A percentile compares a stretch with the other conserved stretches of the same genome.
Evolutionary conservation across 2,113 vertebrate genomes (phyloP).

Genomic region (Chaetura pelagica): DNA sequence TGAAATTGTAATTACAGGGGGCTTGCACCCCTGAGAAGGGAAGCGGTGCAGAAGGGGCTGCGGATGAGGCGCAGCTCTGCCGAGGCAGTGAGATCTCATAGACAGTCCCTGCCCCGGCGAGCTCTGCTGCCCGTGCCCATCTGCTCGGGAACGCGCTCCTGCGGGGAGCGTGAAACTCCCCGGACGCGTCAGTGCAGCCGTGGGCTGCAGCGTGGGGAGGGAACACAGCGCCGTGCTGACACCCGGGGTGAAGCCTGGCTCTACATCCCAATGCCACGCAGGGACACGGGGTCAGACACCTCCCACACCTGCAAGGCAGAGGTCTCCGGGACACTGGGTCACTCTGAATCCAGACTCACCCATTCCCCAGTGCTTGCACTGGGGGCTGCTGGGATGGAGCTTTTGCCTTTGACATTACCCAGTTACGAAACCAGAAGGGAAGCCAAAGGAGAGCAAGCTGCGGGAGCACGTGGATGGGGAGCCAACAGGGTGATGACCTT

Average conservation of each 20-base stretch:
- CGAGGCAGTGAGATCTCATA: not conserved
- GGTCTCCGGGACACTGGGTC: no score
- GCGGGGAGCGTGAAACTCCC: not conserved
- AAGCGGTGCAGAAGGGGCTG: not conserved
- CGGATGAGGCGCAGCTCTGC: not conserved
- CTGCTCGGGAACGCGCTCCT: not conserved
- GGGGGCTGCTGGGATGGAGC: not conserved
- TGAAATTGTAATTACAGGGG: not conserved
- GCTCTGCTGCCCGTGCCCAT: not conserved
- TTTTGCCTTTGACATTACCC: rapidly evolving
- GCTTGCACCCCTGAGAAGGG: not conserved
- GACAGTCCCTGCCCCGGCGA: rapidly evolving
- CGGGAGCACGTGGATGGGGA: not conserved
- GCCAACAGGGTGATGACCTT: not conserved
- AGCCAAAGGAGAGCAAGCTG: not conserved
- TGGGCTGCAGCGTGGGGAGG: not conserved
- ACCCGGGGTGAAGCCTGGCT: not conserved
- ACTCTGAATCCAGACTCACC: not conserved
- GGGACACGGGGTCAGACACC: not conserved
- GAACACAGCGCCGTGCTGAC: not conserved
- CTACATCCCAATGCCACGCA: not conserved
- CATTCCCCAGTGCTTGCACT: not conserved
- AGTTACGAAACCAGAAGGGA: not conserved
- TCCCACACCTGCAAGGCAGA: no score
- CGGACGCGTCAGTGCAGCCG: not conserved